Conservation (phyloP, 2,888 invertebrate genomes). For the Drosophila paramelanica region DNA sequence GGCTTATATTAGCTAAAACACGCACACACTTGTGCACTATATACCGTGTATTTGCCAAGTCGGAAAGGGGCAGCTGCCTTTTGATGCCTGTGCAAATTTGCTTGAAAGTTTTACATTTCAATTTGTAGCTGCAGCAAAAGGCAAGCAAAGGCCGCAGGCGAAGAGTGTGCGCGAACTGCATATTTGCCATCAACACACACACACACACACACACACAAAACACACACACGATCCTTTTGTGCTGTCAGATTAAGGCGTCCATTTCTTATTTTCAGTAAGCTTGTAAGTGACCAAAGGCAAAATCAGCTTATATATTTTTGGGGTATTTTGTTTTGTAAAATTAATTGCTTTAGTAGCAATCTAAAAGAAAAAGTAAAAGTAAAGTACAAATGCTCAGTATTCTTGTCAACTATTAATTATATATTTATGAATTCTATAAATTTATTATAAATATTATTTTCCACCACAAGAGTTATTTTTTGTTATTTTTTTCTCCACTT, state of each 20-base stretch:
- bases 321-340: neutral
- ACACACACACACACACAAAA: conserved; percentile 19
- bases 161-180: conserved; percentile 25
- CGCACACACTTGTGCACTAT: conserved; percentile 3
- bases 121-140: conserved; percentile 56
- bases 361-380: neutral
- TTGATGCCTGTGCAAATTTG: conserved; percentile 51
- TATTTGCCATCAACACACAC: conserved; percentile 48
- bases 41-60: conserved; percentile 13
- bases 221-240: conserved; percentile 1
- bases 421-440: too few species aligned
- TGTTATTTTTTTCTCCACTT: too few species aligned
- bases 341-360: neutral
- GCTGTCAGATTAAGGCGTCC: conserved; percentile 7
- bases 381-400: too few species aligned
- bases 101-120: conserved; percentile 62
- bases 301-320: neutral
- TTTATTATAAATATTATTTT: too few species aligned
- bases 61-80: conserved; percentile 2
- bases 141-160: neutral
- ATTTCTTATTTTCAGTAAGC: neutral
- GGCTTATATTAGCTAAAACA: conserved; percentile 42
- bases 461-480: too few species aligned
- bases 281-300: neutral
- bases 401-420: too few species aligned